Conservation (phyloP, 2,888 invertebrate genomes). For the Nomada ruficornis region DNA sequence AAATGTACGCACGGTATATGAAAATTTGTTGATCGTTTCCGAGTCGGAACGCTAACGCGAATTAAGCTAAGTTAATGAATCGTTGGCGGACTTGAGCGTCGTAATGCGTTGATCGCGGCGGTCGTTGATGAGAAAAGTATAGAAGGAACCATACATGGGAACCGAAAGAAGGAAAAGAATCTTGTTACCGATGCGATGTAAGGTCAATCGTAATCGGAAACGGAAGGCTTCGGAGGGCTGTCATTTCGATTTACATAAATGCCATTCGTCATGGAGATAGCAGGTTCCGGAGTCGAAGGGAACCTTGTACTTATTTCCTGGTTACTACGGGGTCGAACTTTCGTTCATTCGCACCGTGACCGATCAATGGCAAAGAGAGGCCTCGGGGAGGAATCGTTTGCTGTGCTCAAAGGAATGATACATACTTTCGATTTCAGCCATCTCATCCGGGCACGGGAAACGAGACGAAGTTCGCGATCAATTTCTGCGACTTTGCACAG, state of each 20-base stretch:
- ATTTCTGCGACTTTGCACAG: not conserved
- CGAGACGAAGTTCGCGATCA: not conserved
- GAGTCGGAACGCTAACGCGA: too few relatives aligned
- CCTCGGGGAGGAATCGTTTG: not conserved
- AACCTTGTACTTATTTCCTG: constrained; percentile 67
- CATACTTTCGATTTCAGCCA: not conserved
- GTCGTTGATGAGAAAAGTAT: not conserved
- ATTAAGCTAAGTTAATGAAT: not conserved
- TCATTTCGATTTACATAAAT: constrained; percentile 58
- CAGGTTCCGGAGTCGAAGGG: constrained; percentile 47
- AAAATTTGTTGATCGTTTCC: too few relatives aligned
- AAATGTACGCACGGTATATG: too few relatives aligned
- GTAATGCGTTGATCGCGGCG: too few relatives aligned
- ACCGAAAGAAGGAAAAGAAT: not conserved
- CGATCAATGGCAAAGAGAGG: constrained; percentile 62
- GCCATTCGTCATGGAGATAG: constrained; percentile 57
- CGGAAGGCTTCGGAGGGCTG: constrained; percentile 45
- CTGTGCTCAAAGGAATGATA: constrained; percentile 14
- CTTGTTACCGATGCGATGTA: constrained; percentile 21
- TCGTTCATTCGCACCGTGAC: constrained; percentile 61
- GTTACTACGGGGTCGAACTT: constrained; percentile 38
- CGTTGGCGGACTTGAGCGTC: not conserved
- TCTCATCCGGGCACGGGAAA: not conserved
- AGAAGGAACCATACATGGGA: not conserved
- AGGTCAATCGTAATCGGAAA: constrained; percentile 61